Percentiles rank a stretch among this genome's conserved stretches.
phyloP scores from a whole-genome alignment of 2,888 invertebrate species.

The Himalopsyche kuldschensis region DNA sequence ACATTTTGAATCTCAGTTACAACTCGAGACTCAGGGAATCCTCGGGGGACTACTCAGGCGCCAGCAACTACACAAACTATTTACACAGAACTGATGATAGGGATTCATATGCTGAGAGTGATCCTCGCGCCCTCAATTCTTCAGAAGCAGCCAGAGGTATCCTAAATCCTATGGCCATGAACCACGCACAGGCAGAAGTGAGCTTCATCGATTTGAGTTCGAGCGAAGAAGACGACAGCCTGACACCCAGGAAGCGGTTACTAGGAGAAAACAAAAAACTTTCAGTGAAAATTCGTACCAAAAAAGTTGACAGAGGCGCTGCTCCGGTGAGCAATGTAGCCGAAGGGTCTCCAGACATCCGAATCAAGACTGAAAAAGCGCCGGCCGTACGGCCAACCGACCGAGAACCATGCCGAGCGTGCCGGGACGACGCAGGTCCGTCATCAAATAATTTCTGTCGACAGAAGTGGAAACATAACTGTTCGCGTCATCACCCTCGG shows the following conservation, averaged over 20 bases:
- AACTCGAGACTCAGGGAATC: slow-evolving; percentile 29
- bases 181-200: not conserved
- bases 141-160: not conserved
- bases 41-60: slow-evolving; percentile 18
- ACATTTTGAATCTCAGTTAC: slow-evolving; percentile 34
- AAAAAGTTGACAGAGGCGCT: slow-evolving; percentile 7
- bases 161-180: not conserved
- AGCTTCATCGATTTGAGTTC: slow-evolving; percentile 54
- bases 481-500: not conserved
- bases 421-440: not conserved
- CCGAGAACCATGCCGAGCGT: slow-evolving; percentile 2
- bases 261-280: slow-evolving; percentile 16
- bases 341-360: not conserved
- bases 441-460: not conserved
- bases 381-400: not conserved
- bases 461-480: slow-evolving; percentile 18
- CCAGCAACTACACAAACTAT: slow-evolving; percentile 36
- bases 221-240: slow-evolving; percentile 53
- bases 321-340: not conserved
- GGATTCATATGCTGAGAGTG: not conserved
- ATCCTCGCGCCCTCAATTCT: not conserved
- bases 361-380: slow-evolving; percentile 11
- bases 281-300: slow-evolving; percentile 2
- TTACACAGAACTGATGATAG: slow-evolving; percentile 21
- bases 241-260: slow-evolving; percentile 22